phyloP scores from a whole-genome alignment of 2,888 invertebrate species.

The Agrotis segetum region DNA sequence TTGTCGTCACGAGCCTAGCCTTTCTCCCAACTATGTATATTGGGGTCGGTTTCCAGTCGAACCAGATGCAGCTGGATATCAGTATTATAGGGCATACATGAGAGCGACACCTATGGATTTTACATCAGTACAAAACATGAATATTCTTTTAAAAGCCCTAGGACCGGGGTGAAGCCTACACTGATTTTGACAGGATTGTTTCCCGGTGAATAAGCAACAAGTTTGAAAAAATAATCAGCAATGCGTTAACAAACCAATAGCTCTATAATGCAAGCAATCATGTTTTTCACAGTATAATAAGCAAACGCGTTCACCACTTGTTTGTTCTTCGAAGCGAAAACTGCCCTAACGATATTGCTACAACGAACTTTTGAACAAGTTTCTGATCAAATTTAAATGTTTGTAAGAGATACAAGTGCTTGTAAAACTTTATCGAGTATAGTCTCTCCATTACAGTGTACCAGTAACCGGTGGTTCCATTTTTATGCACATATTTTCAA shows the following conservation, averaged over 20 bases:
- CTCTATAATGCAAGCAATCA: slow-evolving; percentile 10
- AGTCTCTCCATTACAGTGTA: slow-evolving; percentile 17
- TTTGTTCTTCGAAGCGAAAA: slow-evolving; percentile 58
- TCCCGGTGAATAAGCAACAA: background rate
- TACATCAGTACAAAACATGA: too few species aligned
- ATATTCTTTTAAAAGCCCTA: too few species aligned
- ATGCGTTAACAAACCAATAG: background rate
- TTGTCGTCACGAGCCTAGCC: too few species aligned
- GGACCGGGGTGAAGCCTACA: too few species aligned
- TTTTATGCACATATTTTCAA: slow-evolving; percentile 29
- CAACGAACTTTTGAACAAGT: slow-evolving; percentile 62
- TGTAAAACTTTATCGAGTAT: slow-evolving; percentile 33
- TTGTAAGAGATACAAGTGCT: slow-evolving; percentile 56
- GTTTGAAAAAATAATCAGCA: background rate
- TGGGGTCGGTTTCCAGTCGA: too few species aligned
- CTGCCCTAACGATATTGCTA: slow-evolving; percentile 63
- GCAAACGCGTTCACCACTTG: slow-evolving; percentile 44
- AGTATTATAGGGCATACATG: too few species aligned
- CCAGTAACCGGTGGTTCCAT: background rate
- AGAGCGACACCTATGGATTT: too few species aligned
- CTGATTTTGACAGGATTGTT: too few species aligned
- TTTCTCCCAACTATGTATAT: too few species aligned
- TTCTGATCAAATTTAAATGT: slow-evolving; percentile 65
- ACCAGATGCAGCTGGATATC: too few species aligned
- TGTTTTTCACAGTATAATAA: slow-evolving; percentile 22